phyloP scores from a whole-genome alignment of 2,888 invertebrate genomes.

The Uloborus plumipes region DNA sequence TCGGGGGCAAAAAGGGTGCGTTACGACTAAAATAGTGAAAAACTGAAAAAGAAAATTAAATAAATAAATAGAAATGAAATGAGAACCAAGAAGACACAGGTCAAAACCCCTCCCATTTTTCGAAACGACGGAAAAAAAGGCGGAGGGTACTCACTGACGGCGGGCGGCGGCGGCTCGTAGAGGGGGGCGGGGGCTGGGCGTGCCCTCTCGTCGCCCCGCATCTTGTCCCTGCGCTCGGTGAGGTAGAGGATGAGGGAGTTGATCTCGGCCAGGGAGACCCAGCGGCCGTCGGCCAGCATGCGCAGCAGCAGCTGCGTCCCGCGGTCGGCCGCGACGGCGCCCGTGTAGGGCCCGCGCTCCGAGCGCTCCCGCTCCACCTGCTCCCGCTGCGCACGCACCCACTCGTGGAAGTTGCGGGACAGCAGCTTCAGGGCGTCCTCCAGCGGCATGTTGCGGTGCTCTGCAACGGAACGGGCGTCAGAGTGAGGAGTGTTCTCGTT shows the following conservation, averaged over 20 bases:
- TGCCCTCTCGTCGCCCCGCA: constrained; percentile 39
- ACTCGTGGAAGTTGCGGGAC: constrained; percentile 73
- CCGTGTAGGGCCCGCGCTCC: constrained; percentile 50
- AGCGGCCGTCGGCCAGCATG: constrained; percentile 77
- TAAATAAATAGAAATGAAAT: no score
- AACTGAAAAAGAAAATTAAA: no score
- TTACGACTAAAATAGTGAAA: no score
- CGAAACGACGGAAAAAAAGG: no score
- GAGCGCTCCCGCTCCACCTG: constrained; percentile 53
- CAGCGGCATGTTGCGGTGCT: constrained; percentile 95
- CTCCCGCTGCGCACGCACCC: constrained; percentile 66
- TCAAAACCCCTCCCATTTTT: no score
- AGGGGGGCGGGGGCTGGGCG: constrained; percentile 8
- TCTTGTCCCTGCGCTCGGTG: constrained; percentile 55
- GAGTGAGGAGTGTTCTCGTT: no score
- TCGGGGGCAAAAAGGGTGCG: no score
- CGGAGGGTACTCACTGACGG: no score
- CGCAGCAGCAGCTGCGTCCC: constrained; percentile 79
- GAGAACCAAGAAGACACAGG: no score
- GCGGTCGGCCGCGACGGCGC: constrained; percentile 70
- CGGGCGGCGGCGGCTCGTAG: no score
- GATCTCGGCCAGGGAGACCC: constrained; percentile 48
- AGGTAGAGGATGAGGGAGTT: constrained; percentile 47
- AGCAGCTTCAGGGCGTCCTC: constrained; percentile 89
- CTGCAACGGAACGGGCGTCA: constrained; percentile 73